Evolutionary conservation across 2,888 invertebrate species (phyloP), one percentile per base, ranked within the genome.

Genomic region (Sepioteuthis lessoniana): DNA sequence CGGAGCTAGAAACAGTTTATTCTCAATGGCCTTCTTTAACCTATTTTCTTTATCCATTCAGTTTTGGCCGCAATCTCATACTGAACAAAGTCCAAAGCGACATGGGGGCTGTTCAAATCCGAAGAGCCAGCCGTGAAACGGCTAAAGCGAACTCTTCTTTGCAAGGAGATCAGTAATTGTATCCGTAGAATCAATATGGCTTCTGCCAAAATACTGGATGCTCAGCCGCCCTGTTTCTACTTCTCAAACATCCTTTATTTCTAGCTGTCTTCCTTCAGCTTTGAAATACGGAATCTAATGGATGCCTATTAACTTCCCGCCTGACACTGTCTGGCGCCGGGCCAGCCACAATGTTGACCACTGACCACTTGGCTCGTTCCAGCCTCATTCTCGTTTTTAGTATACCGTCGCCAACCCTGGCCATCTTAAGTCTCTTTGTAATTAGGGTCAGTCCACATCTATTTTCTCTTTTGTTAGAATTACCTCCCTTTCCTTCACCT

Each of bases 261-360:
- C 76, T 4, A 35, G 76, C 35, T n/a, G 10, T 35, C 76, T 76
- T 76, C 76, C 76, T n/a, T 76, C 76, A 76, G n/a, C 35, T 76
- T 76, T 76, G 76, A 76, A 76, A 76, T 76, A 16, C 76, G n/a
- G 3, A 35, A n/a, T 35, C 76, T 76, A 76, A 76, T 76, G 76
- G 76, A 76, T n/a, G 76, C n/a, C 76, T 76, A 76, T 76, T 76
- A 76, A 76, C 76, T 76, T 76, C 76, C n/a, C 76, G n/a, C n/a
- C n/a, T n/a, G 76, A 76, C 76, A 76, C 16, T 35, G 76, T 76
- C 76, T 76, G 76, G 76, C 76, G 76, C 76, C 76, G 19, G 13
- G n/a, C 76, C 76, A 76, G n/a, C 76, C 25, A 35, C 13, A 10
- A 76, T n/a, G 76, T 76, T 31, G 76, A 31, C 31, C 76, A n/a